phyloP scores from a whole-genome alignment of 2,797 vertebrate genomes.

The Buceros bicornis region DNA sequence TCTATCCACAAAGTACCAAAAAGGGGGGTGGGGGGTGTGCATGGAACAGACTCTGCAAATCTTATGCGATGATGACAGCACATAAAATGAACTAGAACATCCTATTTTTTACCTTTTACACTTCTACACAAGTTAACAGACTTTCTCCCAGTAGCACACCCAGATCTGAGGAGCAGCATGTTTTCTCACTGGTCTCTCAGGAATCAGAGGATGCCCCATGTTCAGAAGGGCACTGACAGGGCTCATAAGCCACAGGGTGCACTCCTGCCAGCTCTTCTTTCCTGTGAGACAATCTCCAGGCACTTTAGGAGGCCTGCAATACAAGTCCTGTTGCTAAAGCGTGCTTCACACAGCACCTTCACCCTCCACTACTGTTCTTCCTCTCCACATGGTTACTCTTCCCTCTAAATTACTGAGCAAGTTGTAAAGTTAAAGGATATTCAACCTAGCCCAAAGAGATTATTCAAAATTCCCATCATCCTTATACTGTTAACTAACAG shows the following conservation, averaged over 20 bases:
- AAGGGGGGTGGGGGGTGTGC: neutral
- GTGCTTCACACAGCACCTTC: neutral
- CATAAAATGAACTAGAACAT: neutral
- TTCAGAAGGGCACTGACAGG: neutral
- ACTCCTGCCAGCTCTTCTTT: neutral
- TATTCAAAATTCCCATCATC: neutral
- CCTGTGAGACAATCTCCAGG: neutral
- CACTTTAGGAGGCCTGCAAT: neutral
- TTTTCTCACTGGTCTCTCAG: no score
- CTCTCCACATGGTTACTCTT: neutral
- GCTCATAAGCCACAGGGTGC: neutral
- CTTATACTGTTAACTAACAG: neutral
- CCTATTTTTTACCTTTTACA: neutral
- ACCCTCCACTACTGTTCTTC: neutral
- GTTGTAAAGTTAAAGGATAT: neutral
- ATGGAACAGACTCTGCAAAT: neutral
- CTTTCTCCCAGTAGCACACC: neutral
- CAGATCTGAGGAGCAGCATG: neutral
- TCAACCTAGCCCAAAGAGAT: neutral
- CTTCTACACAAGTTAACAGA: neutral
- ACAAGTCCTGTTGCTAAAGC: neutral
- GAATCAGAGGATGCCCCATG: fast-evolving
- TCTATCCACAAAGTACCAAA: neutral
- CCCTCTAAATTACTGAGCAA: neutral
- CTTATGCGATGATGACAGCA: fast-evolving